These are phyloP conservation scores for Drosophila sproati DNA, from an alignment of 1,140 invertebrate species.

Conservation along the genomic window DNA sequence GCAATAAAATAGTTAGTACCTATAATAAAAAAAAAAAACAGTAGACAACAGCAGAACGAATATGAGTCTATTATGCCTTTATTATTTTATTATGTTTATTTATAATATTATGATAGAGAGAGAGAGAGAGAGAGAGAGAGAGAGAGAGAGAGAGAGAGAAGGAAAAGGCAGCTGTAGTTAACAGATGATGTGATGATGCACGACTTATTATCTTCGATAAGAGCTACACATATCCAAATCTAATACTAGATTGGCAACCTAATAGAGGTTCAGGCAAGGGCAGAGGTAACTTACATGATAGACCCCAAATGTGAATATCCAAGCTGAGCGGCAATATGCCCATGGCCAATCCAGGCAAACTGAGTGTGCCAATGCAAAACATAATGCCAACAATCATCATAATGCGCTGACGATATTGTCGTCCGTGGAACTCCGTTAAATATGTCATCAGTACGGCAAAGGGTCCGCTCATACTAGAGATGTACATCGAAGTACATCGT, in stretches of 20 bases:
- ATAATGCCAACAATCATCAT: slow-evolving; percentile 88
- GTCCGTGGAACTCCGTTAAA: slow-evolving; percentile 88
- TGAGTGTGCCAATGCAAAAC: slow-evolving; percentile 86
- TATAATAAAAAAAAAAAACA: too few species aligned
- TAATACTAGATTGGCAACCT: neutral
- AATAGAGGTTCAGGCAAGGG: too few species aligned
- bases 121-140: too few species aligned
- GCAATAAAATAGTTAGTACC: too few species aligned
- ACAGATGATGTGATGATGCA: slow-evolving; percentile 6
- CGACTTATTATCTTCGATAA: slow-evolving; percentile 7
- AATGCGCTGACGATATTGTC: slow-evolving; percentile 87
- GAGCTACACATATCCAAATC: neutral
- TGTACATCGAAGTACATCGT: slow-evolving; percentile 29
- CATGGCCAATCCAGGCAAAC: slow-evolving; percentile 86
- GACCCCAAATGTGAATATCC: slow-evolving; percentile 51
- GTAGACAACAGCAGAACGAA: too few species aligned
- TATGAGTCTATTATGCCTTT: too few species aligned
- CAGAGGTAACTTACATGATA: slow-evolving; percentile 62
- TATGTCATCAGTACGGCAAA: slow-evolving; percentile 90
- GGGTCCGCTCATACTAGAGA: slow-evolving; percentile 89
- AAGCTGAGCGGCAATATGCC: slow-evolving; percentile 84
- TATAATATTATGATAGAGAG: too few species aligned
- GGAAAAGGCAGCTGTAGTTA: neutral
- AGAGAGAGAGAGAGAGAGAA: too few species aligned
- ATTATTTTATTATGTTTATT: too few species aligned